Evolutionary conservation across 35 echinoderm and acorn worm species (phyloP).

Genomic region (Lytechinus pictus): DNA sequence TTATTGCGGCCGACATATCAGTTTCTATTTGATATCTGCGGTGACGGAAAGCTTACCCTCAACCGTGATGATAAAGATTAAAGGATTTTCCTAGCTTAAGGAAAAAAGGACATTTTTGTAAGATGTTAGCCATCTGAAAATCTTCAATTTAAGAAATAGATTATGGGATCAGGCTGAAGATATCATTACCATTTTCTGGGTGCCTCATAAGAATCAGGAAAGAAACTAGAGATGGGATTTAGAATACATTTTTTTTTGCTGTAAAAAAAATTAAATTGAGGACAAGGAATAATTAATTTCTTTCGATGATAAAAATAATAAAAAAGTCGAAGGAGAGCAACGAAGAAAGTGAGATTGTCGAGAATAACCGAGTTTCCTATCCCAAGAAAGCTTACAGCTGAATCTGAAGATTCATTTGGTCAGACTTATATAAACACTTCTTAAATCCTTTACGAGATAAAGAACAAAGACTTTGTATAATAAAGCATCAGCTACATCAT

Average conservation of each 20-base stretch:
- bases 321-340: not conserved
- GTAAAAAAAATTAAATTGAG: not conserved
- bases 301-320: not conserved
- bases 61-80: not conserved
- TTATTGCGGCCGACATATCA: not conserved
- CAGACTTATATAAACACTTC: too few species aligned
- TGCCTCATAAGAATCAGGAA: not conserved
- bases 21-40: not conserved
- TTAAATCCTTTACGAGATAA: too few species aligned
- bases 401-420: too few species aligned
- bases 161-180: not conserved
- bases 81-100: not conserved
- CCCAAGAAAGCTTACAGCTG: too few species aligned
- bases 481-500: too few species aligned
- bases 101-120: not conserved
- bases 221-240: not conserved
- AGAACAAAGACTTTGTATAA: too few species aligned
- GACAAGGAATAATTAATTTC: not conserved
- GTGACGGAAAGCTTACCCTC: not conserved
- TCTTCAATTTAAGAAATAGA: not conserved
- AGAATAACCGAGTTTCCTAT: too few species aligned
- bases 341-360: too few species aligned
- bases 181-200: not conserved
- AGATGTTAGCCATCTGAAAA: not conserved
- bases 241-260: not conserved